Percentiles rank a stretch among this genome's conserved stretches.
Conservation (phyloP, 2,888 invertebrate genomes). For the Xanthia togata region DNA sequence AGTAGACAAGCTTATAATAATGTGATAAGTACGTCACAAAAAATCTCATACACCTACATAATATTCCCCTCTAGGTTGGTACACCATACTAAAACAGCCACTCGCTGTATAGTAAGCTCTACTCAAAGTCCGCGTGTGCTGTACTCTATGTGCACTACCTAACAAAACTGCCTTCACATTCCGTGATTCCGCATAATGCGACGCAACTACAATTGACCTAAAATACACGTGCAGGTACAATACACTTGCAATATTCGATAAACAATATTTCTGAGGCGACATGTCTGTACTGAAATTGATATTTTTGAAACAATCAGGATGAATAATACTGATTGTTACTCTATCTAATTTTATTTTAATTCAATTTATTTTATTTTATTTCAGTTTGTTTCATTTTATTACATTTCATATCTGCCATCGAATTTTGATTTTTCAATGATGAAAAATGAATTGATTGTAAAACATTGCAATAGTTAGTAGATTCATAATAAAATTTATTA, state of each 20-base stretch:
- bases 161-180: slow-evolving; percentile 53
- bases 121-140: not conserved
- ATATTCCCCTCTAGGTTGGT: not conserved
- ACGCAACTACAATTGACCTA: slow-evolving; percentile 60
- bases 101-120: not conserved
- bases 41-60: too few relatives aligned
- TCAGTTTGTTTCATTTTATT: too few relatives aligned
- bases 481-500: too few relatives aligned
- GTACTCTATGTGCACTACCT: not conserved
- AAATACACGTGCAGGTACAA: slow-evolving; percentile 26
- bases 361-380: too few relatives aligned
- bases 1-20: not conserved
- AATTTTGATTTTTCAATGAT: not conserved
- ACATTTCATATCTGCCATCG: not conserved
- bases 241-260: slow-evolving; percentile 27
- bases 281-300: slow-evolving; percentile 10
- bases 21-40: not conserved
- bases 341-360: too few relatives aligned
- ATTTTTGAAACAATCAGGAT: slow-evolving; percentile 6
- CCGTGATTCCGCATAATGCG: slow-evolving; percentile 72
- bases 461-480: not conserved
- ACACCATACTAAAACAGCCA: not conserved
- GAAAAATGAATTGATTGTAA: not conserved
- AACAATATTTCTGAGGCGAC: slow-evolving; percentile 9
- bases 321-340: not conserved